These are phyloP conservation scores for Thymallus thymallus DNA, from an alignment of 2,113 vertebrate species.

Conservation along the genomic window DNA sequence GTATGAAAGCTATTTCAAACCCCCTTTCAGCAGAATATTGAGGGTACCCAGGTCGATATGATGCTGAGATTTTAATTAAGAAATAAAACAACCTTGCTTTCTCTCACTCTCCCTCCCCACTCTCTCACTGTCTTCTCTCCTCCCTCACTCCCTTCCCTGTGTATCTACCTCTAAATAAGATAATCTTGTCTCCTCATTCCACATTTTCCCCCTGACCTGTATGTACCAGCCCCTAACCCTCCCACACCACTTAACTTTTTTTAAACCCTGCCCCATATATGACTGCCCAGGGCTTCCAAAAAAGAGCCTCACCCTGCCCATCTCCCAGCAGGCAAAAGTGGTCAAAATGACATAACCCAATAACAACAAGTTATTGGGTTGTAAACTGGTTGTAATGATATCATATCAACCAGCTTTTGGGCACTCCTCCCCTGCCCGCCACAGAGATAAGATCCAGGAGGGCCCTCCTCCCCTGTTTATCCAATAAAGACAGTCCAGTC, in stretches of 20 bases:
- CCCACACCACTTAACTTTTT: too few relatives aligned
- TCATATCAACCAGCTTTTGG: neutral
- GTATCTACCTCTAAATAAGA: too few relatives aligned
- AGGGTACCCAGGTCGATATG: slow-evolving; percentile 11
- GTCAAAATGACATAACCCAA: too few relatives aligned
- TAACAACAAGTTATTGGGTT: too few relatives aligned
- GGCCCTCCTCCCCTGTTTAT: slow-evolving; percentile 42
- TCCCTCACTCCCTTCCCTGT: too few relatives aligned
- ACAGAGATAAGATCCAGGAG: slow-evolving; percentile 19
- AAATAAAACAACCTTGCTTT: slow-evolving; percentile 20
- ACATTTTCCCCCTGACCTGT: too few relatives aligned
- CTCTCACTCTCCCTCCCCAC: neutral
- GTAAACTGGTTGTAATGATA: too few relatives aligned
- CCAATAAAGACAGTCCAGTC: slow-evolving; percentile 48
- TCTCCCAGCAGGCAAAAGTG: neutral
- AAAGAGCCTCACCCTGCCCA: neutral
- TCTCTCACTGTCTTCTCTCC: too few relatives aligned
- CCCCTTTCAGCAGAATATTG: slow-evolving; percentile 16
- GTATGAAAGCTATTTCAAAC: neutral
- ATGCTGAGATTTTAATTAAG: slow-evolving; percentile 44
- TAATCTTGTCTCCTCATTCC: too few relatives aligned
- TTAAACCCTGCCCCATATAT: neutral
- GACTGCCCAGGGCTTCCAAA: neutral
- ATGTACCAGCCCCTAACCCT: too few relatives aligned
- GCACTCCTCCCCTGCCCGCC: neutral